A percentile compares a stretch with the other conserved stretches of the same genome.
phyloP scores from a whole-genome alignment of 2,797 vertebrate genomes.

The Neosilurus hyrtlii region DNA sequence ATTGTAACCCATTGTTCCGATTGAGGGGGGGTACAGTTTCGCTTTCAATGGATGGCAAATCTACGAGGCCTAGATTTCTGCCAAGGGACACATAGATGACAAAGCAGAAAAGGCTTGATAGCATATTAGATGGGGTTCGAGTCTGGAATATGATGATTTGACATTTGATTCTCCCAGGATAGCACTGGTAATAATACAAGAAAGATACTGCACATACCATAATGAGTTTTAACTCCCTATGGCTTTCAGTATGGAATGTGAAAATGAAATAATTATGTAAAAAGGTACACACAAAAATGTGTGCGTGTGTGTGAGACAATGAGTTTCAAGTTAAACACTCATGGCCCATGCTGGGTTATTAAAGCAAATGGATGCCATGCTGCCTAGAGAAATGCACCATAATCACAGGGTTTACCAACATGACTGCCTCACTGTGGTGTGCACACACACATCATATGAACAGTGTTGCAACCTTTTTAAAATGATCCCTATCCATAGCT shows the following conservation, averaged over 20 bases:
- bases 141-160: constrained; percentile 28
- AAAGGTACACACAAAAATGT: constrained; percentile 12
- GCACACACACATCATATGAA: constrained; percentile 11
- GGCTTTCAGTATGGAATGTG: background rate
- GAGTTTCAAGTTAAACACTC: constrained; percentile 28
- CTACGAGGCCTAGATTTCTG: constrained; percentile 36
- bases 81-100: constrained; percentile 12
- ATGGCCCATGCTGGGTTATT: constrained; percentile 32
- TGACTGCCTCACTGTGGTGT: background rate
- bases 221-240: constrained; percentile 12
- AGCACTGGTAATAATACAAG: background rate
- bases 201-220: background rate
- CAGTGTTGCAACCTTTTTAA: background rate
- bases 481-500: constrained; percentile 22
- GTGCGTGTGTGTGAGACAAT: background rate
- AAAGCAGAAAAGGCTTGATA: constrained; percentile 24
- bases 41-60: constrained; percentile 24
- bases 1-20: constrained; percentile 41
- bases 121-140: constrained; percentile 2
- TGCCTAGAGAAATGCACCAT: constrained; percentile 37
- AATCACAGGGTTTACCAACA: constrained; percentile 52
- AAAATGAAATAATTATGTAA: constrained; percentile 22
- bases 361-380: constrained; percentile 41
- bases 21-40: too few species aligned
- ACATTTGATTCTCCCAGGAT: constrained; percentile 14